These are phyloP conservation scores for Crocuta crocuta DNA, from an alignment of 2,113 vertebrate genomes.

Conservation along the genomic window DNA sequence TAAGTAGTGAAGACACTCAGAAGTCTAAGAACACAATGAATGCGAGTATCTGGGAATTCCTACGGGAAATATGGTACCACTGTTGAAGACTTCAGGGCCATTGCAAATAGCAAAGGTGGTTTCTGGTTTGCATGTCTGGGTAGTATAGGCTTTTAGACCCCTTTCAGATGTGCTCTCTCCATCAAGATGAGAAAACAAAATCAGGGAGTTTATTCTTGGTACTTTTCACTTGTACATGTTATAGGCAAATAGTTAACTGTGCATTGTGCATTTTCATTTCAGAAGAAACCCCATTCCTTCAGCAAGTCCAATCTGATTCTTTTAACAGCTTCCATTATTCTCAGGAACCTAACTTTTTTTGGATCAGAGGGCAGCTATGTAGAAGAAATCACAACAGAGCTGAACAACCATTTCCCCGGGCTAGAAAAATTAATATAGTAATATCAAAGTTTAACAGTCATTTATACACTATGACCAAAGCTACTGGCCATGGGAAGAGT, in stretches of 20 bases:
- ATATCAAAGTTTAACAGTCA: not conserved
- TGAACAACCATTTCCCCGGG: not conserved
- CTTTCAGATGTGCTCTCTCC: not conserved
- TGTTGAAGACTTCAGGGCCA: not conserved
- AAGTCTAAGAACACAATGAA: not conserved
- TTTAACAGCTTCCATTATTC: not conserved
- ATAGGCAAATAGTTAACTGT: not conserved
- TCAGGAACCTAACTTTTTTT: constrained; percentile 3
- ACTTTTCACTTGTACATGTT: not conserved
- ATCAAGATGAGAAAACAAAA: not conserved
- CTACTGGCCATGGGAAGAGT: constrained; percentile 50
- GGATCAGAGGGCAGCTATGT: not conserved
- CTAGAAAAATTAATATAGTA: not conserved
- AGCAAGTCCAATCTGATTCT: not conserved
- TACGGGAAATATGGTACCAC: not conserved
- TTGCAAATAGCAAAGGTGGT: not conserved
- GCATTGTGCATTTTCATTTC: not conserved
- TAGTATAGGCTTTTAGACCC: not conserved
- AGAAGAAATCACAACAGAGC: not conserved
- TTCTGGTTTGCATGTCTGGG: not conserved
- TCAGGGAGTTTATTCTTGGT: not conserved
- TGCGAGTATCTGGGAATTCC: not conserved
- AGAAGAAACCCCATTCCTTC: constrained; percentile 21
- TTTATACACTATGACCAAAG: not conserved
- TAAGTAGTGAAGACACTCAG: not conserved